Evolutionary conservation across 2,113 vertebrate species (phyloP), one percentile per base, ranked within the genome.

Genomic region (Recurvirostra avosetta): DNA sequence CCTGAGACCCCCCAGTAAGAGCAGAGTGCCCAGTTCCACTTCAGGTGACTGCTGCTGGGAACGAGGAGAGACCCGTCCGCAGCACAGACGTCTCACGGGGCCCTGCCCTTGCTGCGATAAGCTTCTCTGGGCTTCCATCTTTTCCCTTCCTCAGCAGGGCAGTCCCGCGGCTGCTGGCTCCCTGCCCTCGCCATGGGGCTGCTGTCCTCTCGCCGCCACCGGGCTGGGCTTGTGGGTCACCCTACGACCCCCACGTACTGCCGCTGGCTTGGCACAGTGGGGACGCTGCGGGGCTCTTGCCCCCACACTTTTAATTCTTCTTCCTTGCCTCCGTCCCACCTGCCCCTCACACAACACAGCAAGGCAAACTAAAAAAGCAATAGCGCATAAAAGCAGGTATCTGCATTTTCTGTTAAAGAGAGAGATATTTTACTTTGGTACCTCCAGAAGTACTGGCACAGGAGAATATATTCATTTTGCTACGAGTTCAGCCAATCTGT

Each of bases 1-100:
- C 3, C 0, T 5, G 2, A 23, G 2, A 23, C 1, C 5, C 3
- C 55, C 56, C 17, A 45, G 32, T 1, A 5, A 27, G 9, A 77
- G 70, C 78, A 26, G 63, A 26, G 2, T 0, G 12, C 58, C 58
- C 12, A 1, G 82, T 40, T 78, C 27, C 70, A 16, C 32, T 0
- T 13, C n/a, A 6, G 47, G 62, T 2, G 34, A 4, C 26, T 14
- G 34, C 45, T 70, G 67, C 41, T 5, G 30, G 53, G 34, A 52
- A 25, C 0, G 11, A 20, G 50, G 34, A 62, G 32, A 26, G 16
- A 49, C 11, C 34, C 4, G 0, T 40, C 38, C n/a, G 3, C 47
- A 4, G 7, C 16, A 3, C 12, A 1, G n/a, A 22, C 7, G 22
- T 56, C 52, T 38, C 76, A 26, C 25, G 1, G 0, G 23, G 56